Evolutionary conservation across 1,140 invertebrate species (phyloP), one percentile per base, ranked within the genome.

Genomic region (Zeugodacus cucurbitae): DNA sequence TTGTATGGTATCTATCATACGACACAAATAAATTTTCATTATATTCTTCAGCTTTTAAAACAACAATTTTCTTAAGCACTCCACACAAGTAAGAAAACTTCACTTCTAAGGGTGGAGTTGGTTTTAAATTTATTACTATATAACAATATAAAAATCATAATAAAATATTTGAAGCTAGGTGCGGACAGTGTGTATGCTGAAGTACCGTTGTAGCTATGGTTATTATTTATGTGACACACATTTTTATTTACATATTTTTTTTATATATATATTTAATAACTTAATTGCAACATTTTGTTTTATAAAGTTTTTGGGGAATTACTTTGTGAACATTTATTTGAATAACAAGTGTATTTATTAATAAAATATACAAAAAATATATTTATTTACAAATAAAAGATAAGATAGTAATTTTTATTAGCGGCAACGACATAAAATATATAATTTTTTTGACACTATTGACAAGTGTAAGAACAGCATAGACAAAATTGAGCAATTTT

Each of bases 391-490:
- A 74, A 22, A 37, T 37, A 37, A n/a, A 2, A 41, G 67, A 74
- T 74, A 74, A 74, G 67, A 74, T 74, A 74, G 34, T 20, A 41
- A 17, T 74, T 67, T 70, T 67, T 74, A 74, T 74, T 37, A 8
- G 17, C 3, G 67, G 67, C 41, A 74, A 74, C 34, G 22, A 74
- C 22, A n/a, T 74, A 8, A 74, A 8, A 41, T 10, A 37, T 22
- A 34, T 20, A 8, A 8, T 22, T 6, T 37, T 74, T 74, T 74
- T 37, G 67, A n/a, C 26, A 32, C 11, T 17, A 29, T 41, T 37
- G 67, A 37, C 32, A 74, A 41, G 67, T 62, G 58, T 3, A 11
- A 67, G 32, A 74, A 37, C 67, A 74, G 29, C 41, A 41, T 37
- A 41, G 7, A 34, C 4, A 22, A 17, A 74, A 8, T 32, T 74